A percentile compares a stretch with the other conserved stretches of the same genome.
These are phyloP conservation scores for Rhadina sibilatrix DNA, from an alignment of 2,113 vertebrate species.

Conservation along the genomic window DNA sequence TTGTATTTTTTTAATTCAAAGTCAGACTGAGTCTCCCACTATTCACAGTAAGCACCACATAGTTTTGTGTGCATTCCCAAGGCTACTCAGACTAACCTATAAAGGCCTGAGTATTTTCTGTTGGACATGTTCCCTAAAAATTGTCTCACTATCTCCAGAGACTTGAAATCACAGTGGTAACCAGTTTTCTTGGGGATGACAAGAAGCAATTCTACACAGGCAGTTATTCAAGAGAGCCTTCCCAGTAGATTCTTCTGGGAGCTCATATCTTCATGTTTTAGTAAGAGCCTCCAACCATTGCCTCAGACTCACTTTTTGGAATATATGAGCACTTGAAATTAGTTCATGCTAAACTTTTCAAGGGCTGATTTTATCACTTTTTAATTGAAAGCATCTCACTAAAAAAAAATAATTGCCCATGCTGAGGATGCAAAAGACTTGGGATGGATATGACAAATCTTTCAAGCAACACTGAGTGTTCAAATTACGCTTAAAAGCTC, in stretches of 20 bases:
- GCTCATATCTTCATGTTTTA: neutral
- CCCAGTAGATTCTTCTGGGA: neutral
- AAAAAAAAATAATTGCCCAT: neutral
- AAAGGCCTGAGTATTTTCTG: neutral
- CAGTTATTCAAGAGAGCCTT: neutral
- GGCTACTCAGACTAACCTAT: neutral
- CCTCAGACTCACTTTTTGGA: neutral
- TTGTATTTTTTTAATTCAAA: neutral
- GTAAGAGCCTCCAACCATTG: neutral
- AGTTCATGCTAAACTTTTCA: neutral
- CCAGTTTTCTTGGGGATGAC: neutral
- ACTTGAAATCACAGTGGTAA: neutral
- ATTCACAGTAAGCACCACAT: neutral
- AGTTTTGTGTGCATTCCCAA: neutral
- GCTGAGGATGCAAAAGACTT: neutral
- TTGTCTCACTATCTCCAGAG: neutral
- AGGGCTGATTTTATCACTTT: neutral
- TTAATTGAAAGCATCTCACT: constrained; percentile 9
- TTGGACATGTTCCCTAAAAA: neutral
- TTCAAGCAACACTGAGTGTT: neutral
- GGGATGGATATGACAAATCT: neutral
- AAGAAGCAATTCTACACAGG: neutral
- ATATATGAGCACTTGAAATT: neutral
- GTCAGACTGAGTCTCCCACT: neutral
- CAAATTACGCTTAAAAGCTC: neutral